These are phyloP conservation scores for Druon quercuslanigerum DNA, from an alignment of 1,140 invertebrate species.

Conservation along the genomic window DNA sequence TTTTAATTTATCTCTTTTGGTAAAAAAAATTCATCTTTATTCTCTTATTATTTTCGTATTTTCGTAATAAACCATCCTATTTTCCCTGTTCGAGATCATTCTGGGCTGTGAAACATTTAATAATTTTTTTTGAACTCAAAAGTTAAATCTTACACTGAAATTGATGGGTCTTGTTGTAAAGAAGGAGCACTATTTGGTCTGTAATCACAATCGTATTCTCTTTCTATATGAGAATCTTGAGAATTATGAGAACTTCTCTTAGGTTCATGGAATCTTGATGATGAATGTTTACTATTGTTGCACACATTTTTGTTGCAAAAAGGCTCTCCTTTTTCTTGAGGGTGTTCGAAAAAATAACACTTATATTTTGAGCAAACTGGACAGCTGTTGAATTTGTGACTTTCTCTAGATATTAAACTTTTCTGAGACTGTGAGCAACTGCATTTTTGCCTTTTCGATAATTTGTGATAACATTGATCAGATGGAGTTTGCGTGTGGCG, in stretches of 20 bases:
- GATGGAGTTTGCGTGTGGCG: slow-evolving; percentile 31
- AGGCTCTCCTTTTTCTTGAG: slow-evolving; percentile 8
- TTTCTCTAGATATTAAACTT: slow-evolving; percentile 34
- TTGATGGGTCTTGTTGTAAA: slow-evolving; percentile 39
- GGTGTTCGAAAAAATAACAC: slow-evolving; percentile 60
- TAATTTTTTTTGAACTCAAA: background rate
- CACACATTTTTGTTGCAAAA: background rate
- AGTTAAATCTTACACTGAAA: slow-evolving; percentile 51
- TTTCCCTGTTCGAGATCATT: too few species aligned
- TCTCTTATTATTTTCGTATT: too few species aligned
- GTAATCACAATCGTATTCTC: slow-evolving; percentile 37
- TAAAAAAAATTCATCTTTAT: too few species aligned
- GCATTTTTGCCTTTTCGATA: background rate
- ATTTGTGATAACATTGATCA: slow-evolving; percentile 49
- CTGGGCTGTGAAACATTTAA: too few species aligned
- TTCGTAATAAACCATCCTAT: too few species aligned
- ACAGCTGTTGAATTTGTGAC: slow-evolving; percentile 61
- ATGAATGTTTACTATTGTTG: slow-evolving; percentile 28
- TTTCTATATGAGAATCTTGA: slow-evolving; percentile 35
- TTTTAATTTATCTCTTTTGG: too few species aligned
- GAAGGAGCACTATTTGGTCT: slow-evolving; percentile 43
- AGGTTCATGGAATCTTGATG: slow-evolving; percentile 19
- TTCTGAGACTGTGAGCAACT: background rate
- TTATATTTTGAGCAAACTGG: slow-evolving; percentile 68
- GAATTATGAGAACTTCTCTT: slow-evolving; percentile 31